A percentile compares a stretch with the other conserved stretches of the same genome.
Conservation (phyloP, 2,888 invertebrate genomes). For the Crepidodera aurea region DNA sequence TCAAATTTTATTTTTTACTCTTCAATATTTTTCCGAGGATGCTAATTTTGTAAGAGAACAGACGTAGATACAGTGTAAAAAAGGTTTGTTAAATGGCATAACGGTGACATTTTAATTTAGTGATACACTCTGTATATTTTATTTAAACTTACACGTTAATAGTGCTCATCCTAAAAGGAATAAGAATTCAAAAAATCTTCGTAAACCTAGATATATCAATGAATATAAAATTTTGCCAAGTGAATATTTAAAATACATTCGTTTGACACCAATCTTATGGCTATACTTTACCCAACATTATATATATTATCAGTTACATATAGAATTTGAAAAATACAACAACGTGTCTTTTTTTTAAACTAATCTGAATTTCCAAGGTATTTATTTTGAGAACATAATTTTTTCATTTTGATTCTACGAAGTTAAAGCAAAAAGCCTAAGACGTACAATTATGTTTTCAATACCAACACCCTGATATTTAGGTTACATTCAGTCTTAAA, state of each 20-base stretch:
- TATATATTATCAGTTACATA: conserved; percentile 18
- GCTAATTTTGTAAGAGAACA: too few relatives aligned
- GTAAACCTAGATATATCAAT: background rate
- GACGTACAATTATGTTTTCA: background rate
- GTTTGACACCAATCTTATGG: conserved; percentile 8
- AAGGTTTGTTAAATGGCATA: too few relatives aligned
- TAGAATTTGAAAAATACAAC: conserved; percentile 5
- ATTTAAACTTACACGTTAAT: too few relatives aligned
- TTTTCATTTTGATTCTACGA: background rate
- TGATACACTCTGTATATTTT: too few relatives aligned
- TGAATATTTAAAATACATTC: conserved; percentile 10
- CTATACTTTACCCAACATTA: background rate
- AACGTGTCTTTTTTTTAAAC: background rate
- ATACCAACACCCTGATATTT: background rate
- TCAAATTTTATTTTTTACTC: too few relatives aligned
- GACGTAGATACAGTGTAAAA: too few relatives aligned
- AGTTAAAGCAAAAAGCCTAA: too few relatives aligned
- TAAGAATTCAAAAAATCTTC: too few relatives aligned
- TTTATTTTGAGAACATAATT: background rate
- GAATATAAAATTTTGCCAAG: background rate
- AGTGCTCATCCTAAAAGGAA: too few relatives aligned
- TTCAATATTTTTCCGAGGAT: too few relatives aligned
- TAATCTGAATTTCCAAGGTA: background rate
- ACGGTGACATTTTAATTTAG: too few relatives aligned
- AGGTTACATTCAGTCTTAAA: background rate